Evolutionary conservation across 2,113 vertebrate genomes (phyloP), one percentile per base, ranked within the genome.

Genomic region (Arizona elegans): DNA sequence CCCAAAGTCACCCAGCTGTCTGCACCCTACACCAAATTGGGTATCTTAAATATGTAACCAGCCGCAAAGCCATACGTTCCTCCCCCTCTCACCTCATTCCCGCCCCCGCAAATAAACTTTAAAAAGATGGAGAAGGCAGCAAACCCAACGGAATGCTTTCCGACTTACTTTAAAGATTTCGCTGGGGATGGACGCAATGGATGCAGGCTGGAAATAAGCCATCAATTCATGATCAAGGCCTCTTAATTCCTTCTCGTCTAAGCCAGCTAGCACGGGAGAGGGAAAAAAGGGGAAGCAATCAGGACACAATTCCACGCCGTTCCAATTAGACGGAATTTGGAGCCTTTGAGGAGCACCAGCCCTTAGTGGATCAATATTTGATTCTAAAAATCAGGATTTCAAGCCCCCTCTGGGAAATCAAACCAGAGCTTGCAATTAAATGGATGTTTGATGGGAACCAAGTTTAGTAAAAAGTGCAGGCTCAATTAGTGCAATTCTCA

Each of bases 111-210:
- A 90, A 50, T 17, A 50, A 62, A 94, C 12, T 56, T 90, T 93
- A 94, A 94, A 0, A 0, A 0, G 85, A 0, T 91, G 65, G 86
- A 93, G 88, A 87, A 70, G 10, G 3, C 13, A 87, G 85, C 90
- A 43, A 95, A 94, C 75, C 95, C 92, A 88, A 95, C 47, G 92
- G 94, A 94, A 81, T 43, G 8, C 75, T 43, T 1, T 24, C 87
- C 91, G 53, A 96, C 97, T 98, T 98, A 98, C 98, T 96, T 97
- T 97, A 96, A 98, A 98, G 91, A 96, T 96, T 95, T 98, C 97
- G 88, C 96, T 96, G 93, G 98, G 97, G 93, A 98, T 97, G 33
- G 26, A 29, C 94, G 95, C 97, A 94, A 98, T 92, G 94, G 98
- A 98, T 92, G 75, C 94, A 56, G 98, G 97, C 58, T 98, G 98